Evolutionary conservation across 1,140 invertebrate genomes (phyloP), one percentile per base, ranked within the genome.

Genomic region (Charaxes varanes): DNA sequence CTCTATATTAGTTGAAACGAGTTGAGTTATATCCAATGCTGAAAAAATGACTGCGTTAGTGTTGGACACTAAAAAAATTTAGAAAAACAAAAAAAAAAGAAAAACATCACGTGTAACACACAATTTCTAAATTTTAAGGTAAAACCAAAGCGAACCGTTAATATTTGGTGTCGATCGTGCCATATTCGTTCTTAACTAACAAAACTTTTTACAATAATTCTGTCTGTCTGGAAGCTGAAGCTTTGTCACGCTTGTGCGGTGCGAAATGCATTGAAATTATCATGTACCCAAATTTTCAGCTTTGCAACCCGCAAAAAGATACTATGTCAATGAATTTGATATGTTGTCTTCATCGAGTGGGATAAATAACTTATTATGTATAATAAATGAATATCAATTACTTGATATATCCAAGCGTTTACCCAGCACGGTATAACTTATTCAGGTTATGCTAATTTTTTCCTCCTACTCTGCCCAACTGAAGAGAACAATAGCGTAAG

Each of bases 121-220:
- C 38, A 41, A 34, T 38, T 53, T 55, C 28, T 46, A 31, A 47
- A 38, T 49, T 54, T 49, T 41, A 41, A n/a, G 36, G 30, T 55
- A 34, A 50, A 31, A 34, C 40, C 38, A 46, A 46, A 38, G 18
- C 18, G 30, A 53, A 53, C 32, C 24, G 46, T 60, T 53, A 53
- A 58, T 62, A 60, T 60, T 60, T 63, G 59, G 59, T 53, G 46
- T 62, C 51, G 37, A 45, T 32, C 40, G 44, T 49, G 55, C 36
- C 24, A 42, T 38, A 38, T 46, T 26, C 11, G 11, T 32, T 31
- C 17, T 35, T 31, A 48, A 12, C 27, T 35, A 41, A 23, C 27
- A 15, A 15, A 37, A 2, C 6, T 27, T 50, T 35, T 34, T 7
- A n/a, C n/a, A n/a, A n/a, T n/a, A n/a, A n/a, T n/a, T 33, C 22